Percentiles rank a stretch among this genome's conserved stretches.
phyloP scores from a whole-genome alignment of 2,888 invertebrate genomes.

The Frankliniella intonsa region DNA sequence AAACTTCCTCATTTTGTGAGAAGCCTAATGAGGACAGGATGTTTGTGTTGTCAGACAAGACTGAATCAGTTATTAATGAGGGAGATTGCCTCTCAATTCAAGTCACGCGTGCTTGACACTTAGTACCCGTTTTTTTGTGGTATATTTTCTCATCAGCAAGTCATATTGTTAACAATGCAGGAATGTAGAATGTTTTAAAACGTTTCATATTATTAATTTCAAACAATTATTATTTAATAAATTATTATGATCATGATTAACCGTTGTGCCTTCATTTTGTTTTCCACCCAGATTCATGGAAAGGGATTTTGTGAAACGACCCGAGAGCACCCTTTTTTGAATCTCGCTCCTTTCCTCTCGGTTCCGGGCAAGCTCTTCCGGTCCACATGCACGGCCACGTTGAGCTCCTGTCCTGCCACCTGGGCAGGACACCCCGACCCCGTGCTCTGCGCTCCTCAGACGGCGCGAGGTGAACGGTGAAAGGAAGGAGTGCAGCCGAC shows the following conservation, averaged over 20 bases:
- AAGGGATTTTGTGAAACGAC: no score
- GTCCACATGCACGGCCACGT: no score
- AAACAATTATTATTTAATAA: conserved; percentile 12
- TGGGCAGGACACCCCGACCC: no score
- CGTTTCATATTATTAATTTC: conserved; percentile 24
- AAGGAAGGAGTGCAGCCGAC: no score
- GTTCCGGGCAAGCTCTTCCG: no score
- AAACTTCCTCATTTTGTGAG: not conserved
- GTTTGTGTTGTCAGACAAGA: conserved; percentile 24
- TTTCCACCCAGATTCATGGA: no score
- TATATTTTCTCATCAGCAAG: conserved; percentile 27
- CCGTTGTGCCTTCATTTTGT: not conserved
- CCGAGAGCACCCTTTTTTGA: no score
- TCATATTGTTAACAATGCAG: conserved; percentile 27
- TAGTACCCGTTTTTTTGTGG: conserved; percentile 20
- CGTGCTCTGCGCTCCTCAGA: no score
- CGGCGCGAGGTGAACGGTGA: no score
- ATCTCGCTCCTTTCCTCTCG: no score
- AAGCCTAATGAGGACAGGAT: not conserved
- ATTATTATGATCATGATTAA: conserved; percentile 23
- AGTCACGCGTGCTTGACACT: conserved; percentile 24
- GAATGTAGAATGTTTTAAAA: conserved; percentile 25
- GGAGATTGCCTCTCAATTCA: conserved; percentile 19
- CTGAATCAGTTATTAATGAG: conserved; percentile 15
- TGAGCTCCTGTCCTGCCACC: no score